These are phyloP conservation scores for Otolemur garnettii DNA, from an alignment of 2,113 vertebrate genomes.

Conservation along the genomic window DNA sequence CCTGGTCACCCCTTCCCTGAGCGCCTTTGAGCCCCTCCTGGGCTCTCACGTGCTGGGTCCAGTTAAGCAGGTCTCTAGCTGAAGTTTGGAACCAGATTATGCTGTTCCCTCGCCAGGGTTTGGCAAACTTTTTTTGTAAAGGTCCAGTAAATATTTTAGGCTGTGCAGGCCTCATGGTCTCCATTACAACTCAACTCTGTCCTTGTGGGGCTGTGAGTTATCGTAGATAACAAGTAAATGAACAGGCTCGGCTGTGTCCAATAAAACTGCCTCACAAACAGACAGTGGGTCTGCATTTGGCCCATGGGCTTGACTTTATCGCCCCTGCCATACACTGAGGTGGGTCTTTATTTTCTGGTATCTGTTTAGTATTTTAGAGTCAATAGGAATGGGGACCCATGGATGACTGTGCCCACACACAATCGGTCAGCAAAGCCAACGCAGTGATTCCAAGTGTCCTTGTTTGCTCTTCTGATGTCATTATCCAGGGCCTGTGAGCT, in stretches of 20 bases:
- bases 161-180: accelerated
- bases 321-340: accelerated
- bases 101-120: not conserved
- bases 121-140: not conserved
- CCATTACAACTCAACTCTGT: not conserved
- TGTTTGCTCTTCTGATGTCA: not conserved
- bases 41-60: too few relatives aligned
- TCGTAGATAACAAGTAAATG: accelerated
- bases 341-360: not conserved
- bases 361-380: not conserved
- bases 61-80: too few relatives aligned
- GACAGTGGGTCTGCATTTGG: not conserved
- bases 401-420: not conserved
- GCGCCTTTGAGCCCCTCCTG: too few relatives aligned
- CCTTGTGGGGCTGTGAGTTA: accelerated
- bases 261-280: not conserved
- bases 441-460: not conserved
- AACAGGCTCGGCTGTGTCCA: not conserved
- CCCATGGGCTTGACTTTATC: too few relatives aligned
- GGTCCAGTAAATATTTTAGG: not conserved
- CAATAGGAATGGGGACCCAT: not conserved
- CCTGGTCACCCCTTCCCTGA: not conserved
- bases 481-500: not conserved
- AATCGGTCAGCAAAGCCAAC: not conserved
- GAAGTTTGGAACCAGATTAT: not conserved